Evolutionary conservation across 2,888 invertebrate species (phyloP).

Genomic region (Lepas anatifera): DNA sequence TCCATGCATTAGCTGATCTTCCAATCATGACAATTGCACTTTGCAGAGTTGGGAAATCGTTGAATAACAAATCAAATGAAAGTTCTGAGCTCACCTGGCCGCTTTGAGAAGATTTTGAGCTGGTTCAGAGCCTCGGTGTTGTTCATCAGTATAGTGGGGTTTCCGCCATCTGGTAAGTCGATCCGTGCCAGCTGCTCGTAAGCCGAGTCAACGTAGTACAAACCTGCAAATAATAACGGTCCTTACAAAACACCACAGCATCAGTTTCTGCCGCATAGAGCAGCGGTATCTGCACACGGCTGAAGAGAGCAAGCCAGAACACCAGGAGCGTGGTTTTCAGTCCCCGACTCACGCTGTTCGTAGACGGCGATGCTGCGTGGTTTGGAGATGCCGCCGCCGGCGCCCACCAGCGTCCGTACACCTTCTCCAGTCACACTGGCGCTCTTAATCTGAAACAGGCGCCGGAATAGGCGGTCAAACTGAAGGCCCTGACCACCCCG

Average conservation of each 20-base stretch:
- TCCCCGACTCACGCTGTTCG: neutral
- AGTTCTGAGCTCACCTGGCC: slow-evolving; percentile 39
- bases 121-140: slow-evolving; percentile 80
- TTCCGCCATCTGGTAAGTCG: slow-evolving; percentile 65
- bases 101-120: slow-evolving; percentile 75
- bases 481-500: too few species aligned
- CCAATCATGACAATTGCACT: too few species aligned
- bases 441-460: neutral
- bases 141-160: slow-evolving; percentile 59
- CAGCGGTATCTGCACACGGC: too few species aligned
- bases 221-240: too few species aligned
- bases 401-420: slow-evolving; percentile 10
- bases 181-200: slow-evolving; percentile 81
- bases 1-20: too few species aligned
- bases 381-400: neutral
- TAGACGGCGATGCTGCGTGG: slow-evolving; percentile 5
- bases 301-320: too few species aligned
- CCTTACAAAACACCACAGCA: too few species aligned
- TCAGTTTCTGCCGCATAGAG: too few species aligned
- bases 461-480: too few species aligned
- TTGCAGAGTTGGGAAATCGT: too few species aligned
- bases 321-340: too few species aligned
- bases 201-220: slow-evolving; percentile 76
- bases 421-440: slow-evolving; percentile 2
- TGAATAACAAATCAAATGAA: neutral